These are phyloP conservation scores for Camelus dromedarius DNA, from an alignment of 2,113 vertebrate genomes.

Conservation along the genomic window DNA sequence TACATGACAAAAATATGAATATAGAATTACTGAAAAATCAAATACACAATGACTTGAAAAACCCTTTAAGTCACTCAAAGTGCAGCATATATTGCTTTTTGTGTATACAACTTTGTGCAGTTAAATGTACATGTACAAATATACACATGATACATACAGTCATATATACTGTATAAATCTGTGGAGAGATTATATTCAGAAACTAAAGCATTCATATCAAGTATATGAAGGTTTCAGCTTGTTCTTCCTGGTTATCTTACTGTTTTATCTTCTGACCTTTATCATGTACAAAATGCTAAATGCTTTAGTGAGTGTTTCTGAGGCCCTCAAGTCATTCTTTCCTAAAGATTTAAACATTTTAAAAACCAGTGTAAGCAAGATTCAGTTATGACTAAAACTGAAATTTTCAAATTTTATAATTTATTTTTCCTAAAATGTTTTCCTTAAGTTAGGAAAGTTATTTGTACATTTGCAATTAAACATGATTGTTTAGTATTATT, in stretches of 20 bases:
- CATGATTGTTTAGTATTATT: neutral
- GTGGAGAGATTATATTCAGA: slow-evolving; percentile 2
- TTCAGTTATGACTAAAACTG: slow-evolving; percentile 18
- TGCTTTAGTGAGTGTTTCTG: neutral
- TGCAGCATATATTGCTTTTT: neutral
- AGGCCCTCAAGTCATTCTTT: neutral
- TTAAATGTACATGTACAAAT: neutral
- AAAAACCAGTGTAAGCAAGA: slow-evolving; percentile 15
- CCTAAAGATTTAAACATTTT: slow-evolving; percentile 43
- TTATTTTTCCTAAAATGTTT: slow-evolving; percentile 9
- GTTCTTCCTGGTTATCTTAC: neutral
- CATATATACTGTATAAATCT: neutral
- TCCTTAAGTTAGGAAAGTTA: neutral
- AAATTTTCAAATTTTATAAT: neutral
- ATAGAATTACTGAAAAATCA: neutral
- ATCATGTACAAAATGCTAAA: neutral
- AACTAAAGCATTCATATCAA: neutral
- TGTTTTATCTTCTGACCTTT: slow-evolving; percentile 54
- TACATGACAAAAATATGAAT: neutral
- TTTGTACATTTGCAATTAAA: slow-evolving; percentile 20
- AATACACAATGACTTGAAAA: slow-evolving; percentile 43
- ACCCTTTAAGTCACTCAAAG: neutral
- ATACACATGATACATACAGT: neutral
- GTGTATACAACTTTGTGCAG: neutral
- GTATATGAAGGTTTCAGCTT: neutral